phyloP scores from a whole-genome alignment of 2,113 vertebrate species.

The Ifrita kowaldi region DNA sequence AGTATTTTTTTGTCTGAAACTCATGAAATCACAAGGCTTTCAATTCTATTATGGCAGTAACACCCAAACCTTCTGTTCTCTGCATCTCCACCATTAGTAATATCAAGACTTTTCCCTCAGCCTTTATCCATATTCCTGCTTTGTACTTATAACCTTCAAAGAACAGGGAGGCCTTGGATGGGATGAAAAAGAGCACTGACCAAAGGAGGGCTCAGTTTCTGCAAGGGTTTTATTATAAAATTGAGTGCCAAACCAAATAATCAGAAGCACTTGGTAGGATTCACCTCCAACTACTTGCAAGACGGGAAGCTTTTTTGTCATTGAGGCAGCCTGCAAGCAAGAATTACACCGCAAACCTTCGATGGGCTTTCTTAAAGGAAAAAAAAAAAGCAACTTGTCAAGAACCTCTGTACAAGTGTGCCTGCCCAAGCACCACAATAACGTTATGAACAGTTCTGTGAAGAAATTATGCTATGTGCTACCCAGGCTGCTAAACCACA shows the following conservation, averaged over 20 bases:
- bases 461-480: neutral
- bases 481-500: neutral
- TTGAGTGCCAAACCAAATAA: neutral
- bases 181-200: neutral
- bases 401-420: neutral
- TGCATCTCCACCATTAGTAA: neutral
- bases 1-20: neutral
- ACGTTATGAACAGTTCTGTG: fast-evolving
- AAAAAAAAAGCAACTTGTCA: neutral
- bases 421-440: neutral
- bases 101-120: neutral
- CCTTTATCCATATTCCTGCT: neutral
- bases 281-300: neutral
- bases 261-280: neutral
- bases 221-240: neutral
- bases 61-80: neutral
- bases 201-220: neutral
- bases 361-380: neutral
- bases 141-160: neutral
- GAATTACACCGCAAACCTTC: neutral
- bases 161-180: neutral
- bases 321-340: neutral
- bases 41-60: neutral
- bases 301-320: neutral
- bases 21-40: neutral